Base-by-base conservation (phyloP, 2,888 invertebrate species). In the Limnephilus auricula region DNA sequence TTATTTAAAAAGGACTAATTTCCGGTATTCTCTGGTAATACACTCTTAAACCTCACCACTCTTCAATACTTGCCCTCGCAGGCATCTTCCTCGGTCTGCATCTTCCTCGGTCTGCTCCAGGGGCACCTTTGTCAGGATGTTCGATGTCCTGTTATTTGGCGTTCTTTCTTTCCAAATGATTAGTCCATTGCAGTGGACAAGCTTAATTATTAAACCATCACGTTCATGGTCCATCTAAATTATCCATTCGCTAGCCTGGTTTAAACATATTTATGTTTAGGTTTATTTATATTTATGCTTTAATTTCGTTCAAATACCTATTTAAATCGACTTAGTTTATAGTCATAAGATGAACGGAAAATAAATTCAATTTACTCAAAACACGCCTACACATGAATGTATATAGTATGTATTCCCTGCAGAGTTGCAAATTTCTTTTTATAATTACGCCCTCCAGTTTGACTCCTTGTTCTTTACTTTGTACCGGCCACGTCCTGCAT, bases 361-460 rank as follows among this genome's bases (percentile, higher is more conserved):
- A 18, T 18, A 2, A 18, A 18, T 15, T 18, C 18, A 4, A 50
- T 50, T 45, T 15, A 15, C 0, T 18, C 13, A 50, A 50, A 50
- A 50, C 50, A 50, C 50, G 50, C 45, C 2, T 45, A 45, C 12
- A 40, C 0, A 40, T 40, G 37, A 34, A 34, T 34, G 37, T 37
- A 12, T 10, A 12, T 40, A 40, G 5, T 40, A 40, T 12, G 12
- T 1, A 12, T 18, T 65, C 5, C 65, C 32, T 32, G 18, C 80
- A 80, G 15, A 32, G 25, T 34, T 32, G 82, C 10, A 82, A 82
- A 82, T 82, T 15, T 82, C 25, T 32, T 37, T n/a, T 82, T 82
- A 37, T 82, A 82, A 34, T 82, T 82, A 82, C 82, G 34, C 25
- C 82, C 82, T 82, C 82, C 18, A 15, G 32, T 82, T 82, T 82